phyloP scores from a whole-genome alignment of 2,888 invertebrate species.

The Cabera pusaria region DNA sequence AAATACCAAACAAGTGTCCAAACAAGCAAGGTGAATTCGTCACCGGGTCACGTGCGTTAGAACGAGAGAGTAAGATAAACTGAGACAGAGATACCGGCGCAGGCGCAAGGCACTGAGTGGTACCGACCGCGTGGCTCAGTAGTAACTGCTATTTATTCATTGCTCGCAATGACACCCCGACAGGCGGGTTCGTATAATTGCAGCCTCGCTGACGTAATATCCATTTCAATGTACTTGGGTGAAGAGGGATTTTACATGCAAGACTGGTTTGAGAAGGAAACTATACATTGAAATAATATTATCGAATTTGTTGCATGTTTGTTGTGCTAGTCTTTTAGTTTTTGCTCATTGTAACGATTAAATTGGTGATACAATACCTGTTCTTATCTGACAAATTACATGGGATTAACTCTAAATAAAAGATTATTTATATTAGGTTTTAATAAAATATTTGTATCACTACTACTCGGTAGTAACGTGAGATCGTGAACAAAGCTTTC shows the following conservation, averaged over 20 bases:
- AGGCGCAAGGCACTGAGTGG: slow-evolving; percentile 62
- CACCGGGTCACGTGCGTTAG: slow-evolving; percentile 36
- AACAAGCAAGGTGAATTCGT: slow-evolving; percentile 40
- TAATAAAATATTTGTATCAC: too few relatives aligned
- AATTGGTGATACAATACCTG: too few relatives aligned
- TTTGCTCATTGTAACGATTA: too few relatives aligned
- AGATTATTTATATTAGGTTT: too few relatives aligned
- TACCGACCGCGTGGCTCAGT: slow-evolving; percentile 34
- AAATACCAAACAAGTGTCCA: slow-evolving; percentile 26
- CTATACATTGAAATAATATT: too few relatives aligned
- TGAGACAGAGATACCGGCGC: slow-evolving; percentile 36
- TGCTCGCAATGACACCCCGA: not conserved
- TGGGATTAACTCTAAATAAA: too few relatives aligned
- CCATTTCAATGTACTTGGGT: slow-evolving; percentile 13
- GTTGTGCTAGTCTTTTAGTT: too few relatives aligned
- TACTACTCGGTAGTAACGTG: too few relatives aligned
- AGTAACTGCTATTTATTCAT: too few relatives aligned
- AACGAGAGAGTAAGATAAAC: slow-evolving; percentile 29
- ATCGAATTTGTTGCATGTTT: too few relatives aligned
- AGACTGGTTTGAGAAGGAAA: slow-evolving; percentile 10
- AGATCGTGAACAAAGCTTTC: too few relatives aligned
- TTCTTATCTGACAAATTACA: too few relatives aligned
- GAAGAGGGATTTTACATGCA: slow-evolving; percentile 8
- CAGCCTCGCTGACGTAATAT: slow-evolving; percentile 10
- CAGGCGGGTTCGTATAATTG: slow-evolving; percentile 22